phyloP scores from a whole-genome alignment of 1,140 invertebrate genomes.

The Drosophila melanica region DNA sequence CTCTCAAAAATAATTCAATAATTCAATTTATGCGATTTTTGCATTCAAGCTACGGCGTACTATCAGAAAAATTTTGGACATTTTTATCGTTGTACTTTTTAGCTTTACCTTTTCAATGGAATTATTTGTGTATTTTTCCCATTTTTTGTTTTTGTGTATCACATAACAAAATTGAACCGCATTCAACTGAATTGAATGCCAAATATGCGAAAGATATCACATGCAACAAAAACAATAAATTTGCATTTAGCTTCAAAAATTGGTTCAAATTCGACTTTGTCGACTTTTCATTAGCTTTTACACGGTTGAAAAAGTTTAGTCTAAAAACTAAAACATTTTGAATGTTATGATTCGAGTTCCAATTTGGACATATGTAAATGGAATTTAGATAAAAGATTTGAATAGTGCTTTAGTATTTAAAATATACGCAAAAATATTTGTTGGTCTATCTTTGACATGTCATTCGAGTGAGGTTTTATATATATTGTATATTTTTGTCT shows the following conservation, averaged over 20 bases:
- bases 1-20: slow-evolving; percentile 73
- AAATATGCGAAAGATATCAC: slow-evolving; percentile 28
- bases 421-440: too few relatives aligned
- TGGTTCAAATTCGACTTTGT: slow-evolving; percentile 37
- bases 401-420: not conserved
- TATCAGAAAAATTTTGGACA: not conserved
- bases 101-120: slow-evolving; percentile 37
- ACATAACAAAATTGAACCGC: slow-evolving; percentile 4
- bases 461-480: not conserved
- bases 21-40: slow-evolving; percentile 69
- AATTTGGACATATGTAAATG: not conserved
- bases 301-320: slow-evolving; percentile 13
- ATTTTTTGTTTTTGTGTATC: slow-evolving; percentile 12
- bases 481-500: too few relatives aligned
- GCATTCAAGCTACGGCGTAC: slow-evolving; percentile 38
- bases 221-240: slow-evolving; percentile 25
- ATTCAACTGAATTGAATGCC: slow-evolving; percentile 21
- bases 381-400: not conserved
- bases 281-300: slow-evolving; percentile 45
- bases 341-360: not conserved
- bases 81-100: slow-evolving; percentile 13
- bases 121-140: slow-evolving; percentile 11
- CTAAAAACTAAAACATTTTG: slow-evolving; percentile 3
- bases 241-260: slow-evolving; percentile 35
- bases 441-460: not conserved